Percentiles rank a stretch among this genome's conserved stretches.
Evolutionary conservation across 2,888 invertebrate species (phyloP).

Genomic region (Rhagophthalmus giganteus): DNA sequence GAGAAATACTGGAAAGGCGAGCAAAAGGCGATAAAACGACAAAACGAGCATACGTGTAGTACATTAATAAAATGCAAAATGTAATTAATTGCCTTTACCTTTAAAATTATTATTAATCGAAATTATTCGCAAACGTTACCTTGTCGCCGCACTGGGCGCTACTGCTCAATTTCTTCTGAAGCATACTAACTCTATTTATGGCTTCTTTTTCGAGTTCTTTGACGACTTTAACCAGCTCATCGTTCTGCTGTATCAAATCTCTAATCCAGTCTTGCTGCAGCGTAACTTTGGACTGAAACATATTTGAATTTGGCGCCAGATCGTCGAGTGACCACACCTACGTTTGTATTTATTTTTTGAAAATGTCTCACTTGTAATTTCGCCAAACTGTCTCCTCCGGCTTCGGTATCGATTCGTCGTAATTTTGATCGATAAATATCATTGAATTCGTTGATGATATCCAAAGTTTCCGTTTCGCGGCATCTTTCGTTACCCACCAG

Average conservation of each 20-base stretch:
- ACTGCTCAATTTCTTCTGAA: conserved; percentile 61
- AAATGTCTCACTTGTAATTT: conserved; percentile 13
- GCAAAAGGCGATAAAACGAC: too few relatives aligned
- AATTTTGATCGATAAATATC: conserved; percentile 65
- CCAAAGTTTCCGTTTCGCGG: conserved; percentile 53
- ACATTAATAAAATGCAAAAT: too few relatives aligned
- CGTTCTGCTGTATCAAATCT: conserved; percentile 70
- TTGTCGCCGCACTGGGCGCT: too few relatives aligned
- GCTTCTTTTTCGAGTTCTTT: conserved; percentile 70
- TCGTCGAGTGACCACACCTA: too few relatives aligned
- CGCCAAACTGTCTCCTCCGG: conserved; percentile 51
- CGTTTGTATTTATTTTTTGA: not conserved
- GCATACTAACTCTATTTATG: conserved; percentile 59
- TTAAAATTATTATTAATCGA: too few relatives aligned
- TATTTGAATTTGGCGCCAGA: not conserved
- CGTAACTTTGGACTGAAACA: conserved; percentile 64
- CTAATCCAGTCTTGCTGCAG: conserved; percentile 68
- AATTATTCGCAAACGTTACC: too few relatives aligned
- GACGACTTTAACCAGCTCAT: conserved; percentile 66
- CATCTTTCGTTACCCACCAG: conserved; percentile 31
- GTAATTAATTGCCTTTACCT: too few relatives aligned
- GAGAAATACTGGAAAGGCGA: too few relatives aligned
- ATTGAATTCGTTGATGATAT: conserved; percentile 64
- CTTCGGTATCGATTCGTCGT: conserved; percentile 59
- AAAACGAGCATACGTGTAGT: too few relatives aligned